A percentile compares a stretch with the other conserved stretches of the same genome.
Evolutionary conservation across 2,888 invertebrate species (phyloP).

Genomic region (Diarsia brunnea): DNA sequence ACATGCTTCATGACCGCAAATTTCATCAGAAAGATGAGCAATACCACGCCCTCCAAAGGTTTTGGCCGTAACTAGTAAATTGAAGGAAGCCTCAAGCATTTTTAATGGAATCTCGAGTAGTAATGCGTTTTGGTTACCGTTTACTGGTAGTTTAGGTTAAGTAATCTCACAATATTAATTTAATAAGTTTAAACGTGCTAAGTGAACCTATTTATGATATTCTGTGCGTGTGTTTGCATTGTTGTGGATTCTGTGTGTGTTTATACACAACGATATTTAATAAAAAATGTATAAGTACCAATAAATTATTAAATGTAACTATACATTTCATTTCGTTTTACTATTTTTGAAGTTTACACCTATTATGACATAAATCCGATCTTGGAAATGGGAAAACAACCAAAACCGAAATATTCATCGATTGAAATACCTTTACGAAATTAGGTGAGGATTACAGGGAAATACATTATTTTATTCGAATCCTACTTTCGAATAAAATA

Average conservation of each 20-base stretch:
- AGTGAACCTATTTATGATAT: constrained; percentile 20
- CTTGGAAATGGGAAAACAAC: neutral
- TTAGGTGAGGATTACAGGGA: neutral
- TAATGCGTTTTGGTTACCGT: constrained; percentile 57
- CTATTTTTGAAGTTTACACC: neutral
- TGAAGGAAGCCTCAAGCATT: neutral
- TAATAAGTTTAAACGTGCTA: constrained; percentile 25
- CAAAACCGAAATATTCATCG: neutral
- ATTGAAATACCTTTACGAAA: neutral
- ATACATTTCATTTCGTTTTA: neutral
- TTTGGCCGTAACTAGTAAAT: constrained; percentile 46
- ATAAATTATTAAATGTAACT: neutral
- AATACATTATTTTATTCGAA: too few species aligned
- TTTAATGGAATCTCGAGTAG: constrained; percentile 71
- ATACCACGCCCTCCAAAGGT: constrained; percentile 64
- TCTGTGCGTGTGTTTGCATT: neutral
- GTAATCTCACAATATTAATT: constrained; percentile 51
- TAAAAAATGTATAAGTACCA: neutral
- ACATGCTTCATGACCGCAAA: constrained; percentile 79
- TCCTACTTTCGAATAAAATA: too few species aligned
- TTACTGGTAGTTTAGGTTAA: constrained; percentile 54
- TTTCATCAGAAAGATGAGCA: constrained; percentile 71
- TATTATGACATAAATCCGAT: neutral
- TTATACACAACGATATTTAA: neutral
- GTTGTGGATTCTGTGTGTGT: neutral